Base-by-base conservation (phyloP, 2,113 vertebrate species). In the Catharus minimus region DNA sequence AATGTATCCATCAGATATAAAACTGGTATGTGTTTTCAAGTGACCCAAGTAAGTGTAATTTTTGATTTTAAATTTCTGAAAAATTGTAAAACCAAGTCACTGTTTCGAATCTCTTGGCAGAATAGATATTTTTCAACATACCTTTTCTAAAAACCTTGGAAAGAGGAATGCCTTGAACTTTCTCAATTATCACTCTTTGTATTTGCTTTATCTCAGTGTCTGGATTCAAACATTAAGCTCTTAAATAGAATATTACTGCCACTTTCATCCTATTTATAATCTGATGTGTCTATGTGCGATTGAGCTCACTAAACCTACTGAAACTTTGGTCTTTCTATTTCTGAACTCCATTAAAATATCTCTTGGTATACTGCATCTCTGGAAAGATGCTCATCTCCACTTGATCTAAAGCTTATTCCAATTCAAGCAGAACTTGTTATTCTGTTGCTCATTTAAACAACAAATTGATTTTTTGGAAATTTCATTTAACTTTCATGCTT, bases 401-500 rank as follows among this genome's bases (percentile, higher is more conserved):
- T 79, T 60, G 36, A 44, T 57, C 28, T 74, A 72, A 83, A 94
- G 14, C 47, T 72, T 90, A 61, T 57, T 81, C 20, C 18, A 66
- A 4, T 60, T 92, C 86, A 84, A 85, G 74, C 26, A 88, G 36
- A 95, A 60, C 15, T 64, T 64, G 15, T 41, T 88, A 38, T 66
- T 78, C 53, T 41, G 26, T 49, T 71, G 52, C 17, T 82, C 43
- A 49, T 53, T 95, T 86, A 79, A 90, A 68, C 13, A 17, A 43
- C 17, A 52, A 67, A 66, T 65, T 12, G 36, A 62, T 73, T 79
- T 89, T 84, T 75, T 46, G 0, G 27, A 69, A 88, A 89, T 67
- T 92, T 82, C 41, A 73, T 75, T 88, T 75, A 87, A 82, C 28
- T 86, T 87, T 58, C 56, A 58, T 77, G 32, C 60, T 87, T 90